Percentiles rank a stretch among this genome's conserved stretches.
Evolutionary conservation across 2,888 invertebrate species (phyloP).

Genomic region (Drosophila borealis): DNA sequence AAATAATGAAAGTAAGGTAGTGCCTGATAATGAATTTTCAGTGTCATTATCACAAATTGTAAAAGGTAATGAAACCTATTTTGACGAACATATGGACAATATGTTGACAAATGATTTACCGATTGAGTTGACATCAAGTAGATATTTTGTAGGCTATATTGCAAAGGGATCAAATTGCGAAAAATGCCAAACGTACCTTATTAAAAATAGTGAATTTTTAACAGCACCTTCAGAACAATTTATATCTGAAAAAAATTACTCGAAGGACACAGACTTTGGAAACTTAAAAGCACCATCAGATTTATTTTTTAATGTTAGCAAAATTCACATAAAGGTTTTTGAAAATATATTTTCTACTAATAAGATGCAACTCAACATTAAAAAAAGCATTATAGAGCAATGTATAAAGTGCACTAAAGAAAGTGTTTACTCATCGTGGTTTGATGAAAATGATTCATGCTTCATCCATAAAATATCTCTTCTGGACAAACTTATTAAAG

Average conservation of each 20-base stretch:
- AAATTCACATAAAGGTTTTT: not conserved
- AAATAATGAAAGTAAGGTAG: not conserved
- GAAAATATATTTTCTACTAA: too few species aligned
- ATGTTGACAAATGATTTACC: not conserved
- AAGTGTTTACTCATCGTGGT: not conserved
- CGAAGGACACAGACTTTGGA: not conserved
- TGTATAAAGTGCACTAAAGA: too few species aligned
- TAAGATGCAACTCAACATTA: too few species aligned
- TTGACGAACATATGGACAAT: not conserved
- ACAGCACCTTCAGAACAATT: not conserved
- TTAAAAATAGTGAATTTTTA: not conserved
- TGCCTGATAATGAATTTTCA: not conserved
- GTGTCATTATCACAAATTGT: not conserved
- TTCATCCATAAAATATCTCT: not conserved
- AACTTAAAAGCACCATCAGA: not conserved
- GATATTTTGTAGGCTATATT: not conserved
- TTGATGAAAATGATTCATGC: not conserved
- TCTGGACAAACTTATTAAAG: not conserved
- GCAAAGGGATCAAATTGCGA: not conserved
- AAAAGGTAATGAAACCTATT: not conserved
- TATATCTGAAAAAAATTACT: not conserved
- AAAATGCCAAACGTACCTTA: not conserved
- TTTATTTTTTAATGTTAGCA: not conserved
- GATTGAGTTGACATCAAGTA: not conserved
- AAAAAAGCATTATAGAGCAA: too few species aligned